Evolutionary conservation across 2,888 invertebrate species (phyloP).

Genomic region (Onthophagus sagittarius): DNA sequence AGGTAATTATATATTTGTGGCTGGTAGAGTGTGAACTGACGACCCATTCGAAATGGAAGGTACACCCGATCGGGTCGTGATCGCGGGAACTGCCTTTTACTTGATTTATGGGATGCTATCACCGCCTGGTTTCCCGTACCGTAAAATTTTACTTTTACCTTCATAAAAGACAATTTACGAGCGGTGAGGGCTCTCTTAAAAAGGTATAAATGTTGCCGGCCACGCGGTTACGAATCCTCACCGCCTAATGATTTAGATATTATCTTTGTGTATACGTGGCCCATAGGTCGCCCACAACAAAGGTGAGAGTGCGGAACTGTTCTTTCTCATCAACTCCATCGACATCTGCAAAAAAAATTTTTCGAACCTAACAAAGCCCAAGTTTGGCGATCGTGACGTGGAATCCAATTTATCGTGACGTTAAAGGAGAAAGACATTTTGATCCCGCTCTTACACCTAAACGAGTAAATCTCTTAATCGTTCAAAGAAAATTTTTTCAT

Average conservation of each 20-base stretch:
- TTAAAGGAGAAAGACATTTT: too few species aligned
- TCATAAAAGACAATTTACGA: not conserved
- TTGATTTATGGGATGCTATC: not conserved
- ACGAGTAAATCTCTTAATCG: too few species aligned
- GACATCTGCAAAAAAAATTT: not conserved
- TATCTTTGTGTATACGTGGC: not conserved
- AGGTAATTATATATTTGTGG: not conserved
- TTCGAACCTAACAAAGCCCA: too few species aligned
- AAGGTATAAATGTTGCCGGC: not conserved
- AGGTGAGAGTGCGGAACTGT: not conserved
- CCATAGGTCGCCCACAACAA: not conserved
- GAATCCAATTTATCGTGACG: too few species aligned
- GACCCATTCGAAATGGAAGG: not conserved
- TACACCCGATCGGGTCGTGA: not conserved
- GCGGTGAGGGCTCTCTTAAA: not conserved
- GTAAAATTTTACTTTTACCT: not conserved
- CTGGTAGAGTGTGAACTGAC: not conserved
- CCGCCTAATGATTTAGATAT: not conserved
- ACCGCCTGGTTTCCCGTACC: not conserved
- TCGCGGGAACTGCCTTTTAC: not conserved
- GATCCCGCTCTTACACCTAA: too few species aligned
- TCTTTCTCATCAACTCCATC: not conserved
- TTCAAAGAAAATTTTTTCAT: too few species aligned
- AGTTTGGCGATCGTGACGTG: too few species aligned
- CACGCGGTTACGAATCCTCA: not conserved